A percentile compares a stretch with the other conserved stretches of the same genome.
phyloP scores from a whole-genome alignment of 2,888 invertebrate genomes.

The Adelphocoris suturalis region DNA sequence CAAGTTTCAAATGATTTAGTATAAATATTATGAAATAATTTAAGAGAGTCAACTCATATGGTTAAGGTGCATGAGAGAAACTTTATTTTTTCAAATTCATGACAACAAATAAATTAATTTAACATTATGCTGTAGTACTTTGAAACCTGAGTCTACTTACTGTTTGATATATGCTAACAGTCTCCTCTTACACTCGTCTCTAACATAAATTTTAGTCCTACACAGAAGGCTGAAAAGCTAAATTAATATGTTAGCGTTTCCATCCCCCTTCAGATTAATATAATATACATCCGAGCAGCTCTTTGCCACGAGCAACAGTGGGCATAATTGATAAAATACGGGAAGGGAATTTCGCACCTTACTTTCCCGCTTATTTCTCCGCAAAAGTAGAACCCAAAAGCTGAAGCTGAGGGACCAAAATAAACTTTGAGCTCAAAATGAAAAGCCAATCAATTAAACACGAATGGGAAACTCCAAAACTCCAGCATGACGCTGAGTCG shows the following conservation, averaged over 20 bases:
- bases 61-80: too few species aligned
- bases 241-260: neutral
- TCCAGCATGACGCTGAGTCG: neutral
- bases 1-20: too few species aligned
- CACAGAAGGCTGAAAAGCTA: neutral
- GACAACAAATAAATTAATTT: too few species aligned
- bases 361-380: neutral
- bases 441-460: constrained; percentile 32
- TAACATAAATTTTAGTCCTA: neutral
- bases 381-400: neutral
- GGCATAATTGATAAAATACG: neutral
- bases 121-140: too few species aligned
- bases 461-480: constrained; percentile 19
- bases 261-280: neutral
- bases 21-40: too few species aligned
- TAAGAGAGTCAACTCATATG: too few species aligned
- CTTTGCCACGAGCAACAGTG: neutral
- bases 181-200: too few species aligned
- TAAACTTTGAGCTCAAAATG: neutral
- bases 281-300: neutral
- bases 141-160: too few species aligned
- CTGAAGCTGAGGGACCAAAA: neutral
- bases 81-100: too few species aligned
- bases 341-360: neutral
- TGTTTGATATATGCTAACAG: too few species aligned